Percentiles rank a stretch among this genome's conserved stretches.
Evolutionary conservation across 2,113 vertebrate species (phyloP).

Genomic region (Brachyhypopomus occidentalis): DNA sequence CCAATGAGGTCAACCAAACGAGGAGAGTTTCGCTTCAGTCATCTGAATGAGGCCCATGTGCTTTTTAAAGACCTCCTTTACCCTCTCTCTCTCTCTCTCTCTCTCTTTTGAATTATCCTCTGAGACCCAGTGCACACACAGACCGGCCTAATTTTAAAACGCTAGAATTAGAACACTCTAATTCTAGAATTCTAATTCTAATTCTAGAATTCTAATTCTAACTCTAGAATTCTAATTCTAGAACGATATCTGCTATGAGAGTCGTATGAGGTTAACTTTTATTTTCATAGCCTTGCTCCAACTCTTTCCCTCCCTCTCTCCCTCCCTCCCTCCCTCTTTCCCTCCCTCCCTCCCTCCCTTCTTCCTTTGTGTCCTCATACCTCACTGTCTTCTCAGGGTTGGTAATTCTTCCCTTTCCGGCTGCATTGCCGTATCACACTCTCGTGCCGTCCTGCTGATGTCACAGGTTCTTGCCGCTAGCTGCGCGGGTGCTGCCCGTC

Average conservation of each 20-base stretch:
- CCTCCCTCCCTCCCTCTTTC: too few relatives aligned
- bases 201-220: too few relatives aligned
- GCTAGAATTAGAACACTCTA: too few relatives aligned
- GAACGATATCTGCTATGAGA: too few relatives aligned
- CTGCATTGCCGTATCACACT: too few relatives aligned
- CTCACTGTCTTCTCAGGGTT: background rate
- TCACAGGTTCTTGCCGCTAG: background rate
- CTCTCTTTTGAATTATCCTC: constrained; percentile 27
- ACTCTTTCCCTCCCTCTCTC: constrained; percentile 12
- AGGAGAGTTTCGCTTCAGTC: background rate
- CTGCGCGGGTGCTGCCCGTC: too few relatives aligned
- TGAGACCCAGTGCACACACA: too few relatives aligned
- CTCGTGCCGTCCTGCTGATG: background rate
- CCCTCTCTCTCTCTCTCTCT: background rate
- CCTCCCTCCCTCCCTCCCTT: background rate
- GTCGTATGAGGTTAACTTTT: background rate
- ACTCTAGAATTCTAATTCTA: too few relatives aligned
- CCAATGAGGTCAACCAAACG: background rate
- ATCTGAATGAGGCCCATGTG: background rate
- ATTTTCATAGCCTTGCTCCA: background rate
- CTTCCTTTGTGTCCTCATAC: background rate
- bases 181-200: too few relatives aligned
- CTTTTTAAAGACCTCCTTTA: background rate
- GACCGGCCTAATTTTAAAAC: too few relatives aligned
- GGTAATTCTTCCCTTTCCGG: background rate